These are phyloP conservation scores for Ctena decussata DNA, from an alignment of 2,888 invertebrate genomes.

Conservation along the genomic window DNA sequence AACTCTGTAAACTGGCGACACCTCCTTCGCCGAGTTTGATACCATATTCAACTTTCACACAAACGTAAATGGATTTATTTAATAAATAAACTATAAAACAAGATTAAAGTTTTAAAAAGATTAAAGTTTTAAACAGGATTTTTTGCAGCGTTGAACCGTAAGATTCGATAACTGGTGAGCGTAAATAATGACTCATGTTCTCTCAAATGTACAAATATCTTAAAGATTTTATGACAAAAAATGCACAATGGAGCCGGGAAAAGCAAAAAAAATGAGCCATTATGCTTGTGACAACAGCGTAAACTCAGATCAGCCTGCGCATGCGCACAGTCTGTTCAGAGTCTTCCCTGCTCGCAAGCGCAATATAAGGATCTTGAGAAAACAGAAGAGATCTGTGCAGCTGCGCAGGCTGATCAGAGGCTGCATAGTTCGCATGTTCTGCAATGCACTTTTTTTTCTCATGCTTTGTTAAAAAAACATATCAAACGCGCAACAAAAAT, in stretches of 20 bases:
- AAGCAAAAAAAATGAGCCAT: too few relatives aligned
- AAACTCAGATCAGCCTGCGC: not conserved
- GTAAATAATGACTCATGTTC: conserved; percentile 1
- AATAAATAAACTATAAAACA: conserved; percentile 42
- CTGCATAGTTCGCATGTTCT: too few relatives aligned
- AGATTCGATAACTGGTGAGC: not conserved
- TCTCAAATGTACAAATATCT: not conserved
- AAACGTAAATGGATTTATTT: conserved; percentile 17
- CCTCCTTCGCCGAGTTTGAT: too few relatives aligned
- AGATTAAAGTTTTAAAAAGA: conserved; percentile 35
- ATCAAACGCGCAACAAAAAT: not conserved
- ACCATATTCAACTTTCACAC: too few relatives aligned
- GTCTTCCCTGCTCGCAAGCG: too few relatives aligned
- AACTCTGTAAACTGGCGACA: too few relatives aligned
- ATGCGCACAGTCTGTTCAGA: not conserved
- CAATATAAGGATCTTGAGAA: too few relatives aligned
- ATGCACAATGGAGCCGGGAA: not conserved
- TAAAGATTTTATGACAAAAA: not conserved
- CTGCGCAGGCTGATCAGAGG: too few relatives aligned
- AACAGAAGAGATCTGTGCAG: too few relatives aligned
- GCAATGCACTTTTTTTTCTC: too few relatives aligned
- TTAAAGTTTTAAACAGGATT: not conserved
- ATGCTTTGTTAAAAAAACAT: not conserved
- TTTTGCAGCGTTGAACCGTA: not conserved
- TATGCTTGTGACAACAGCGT: not conserved